Evolutionary conservation across 2,888 invertebrate genomes (phyloP), one percentile per base, ranked within the genome.

Genomic region (Pollenia griseotomentosa): DNA sequence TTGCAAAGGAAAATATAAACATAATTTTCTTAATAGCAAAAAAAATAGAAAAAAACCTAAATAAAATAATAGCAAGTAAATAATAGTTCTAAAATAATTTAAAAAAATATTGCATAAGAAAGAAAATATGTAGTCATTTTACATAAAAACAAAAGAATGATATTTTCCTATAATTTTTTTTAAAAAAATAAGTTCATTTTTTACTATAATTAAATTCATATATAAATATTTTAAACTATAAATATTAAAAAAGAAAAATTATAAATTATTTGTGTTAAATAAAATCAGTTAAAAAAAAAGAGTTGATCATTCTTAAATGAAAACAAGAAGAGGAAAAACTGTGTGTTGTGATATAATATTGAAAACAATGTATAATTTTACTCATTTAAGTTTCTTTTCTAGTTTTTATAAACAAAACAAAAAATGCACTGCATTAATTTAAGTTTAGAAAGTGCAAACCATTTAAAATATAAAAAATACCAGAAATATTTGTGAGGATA

Each of bases 301-400:
- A 48, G 33, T 33, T 23, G 68, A 74, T 68, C 42, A 79, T 74
- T 73, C 57, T 44, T 10, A 63, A 68, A 23, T 40, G 33, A n/a
- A 70, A 48, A 68, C 5, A 14, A 73, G 46, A 78, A 70, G 53
- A 61, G 14, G 66, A 84, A 77, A 86, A 88, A 84, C 82, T 87
- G 88, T 87, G 88, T 88, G 88, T 88, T 88, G 88, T 88, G 88
- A 88, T 88, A 88, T 85, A 83, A 83, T 78, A 88, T 75, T 84
- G 84, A 84, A 74, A 33, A 80, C 16, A 79, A 68, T 68, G 59
- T 86, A 57, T 83, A 71, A 48, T 86, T 70, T 78, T 59, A 55
- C 40, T 77, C 12, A 70, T 83, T 51, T 83, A 65, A 51, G 14
- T 57, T 33, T 57, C 12, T 16, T 51, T 14, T 61, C 40, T 70